Evolutionary conservation across 30 jellyfish, hydroid and myxozoan genomes (phyloP), one percentile per base, ranked within the genome.

Genomic region (Phacellophora camtschatica): DNA sequence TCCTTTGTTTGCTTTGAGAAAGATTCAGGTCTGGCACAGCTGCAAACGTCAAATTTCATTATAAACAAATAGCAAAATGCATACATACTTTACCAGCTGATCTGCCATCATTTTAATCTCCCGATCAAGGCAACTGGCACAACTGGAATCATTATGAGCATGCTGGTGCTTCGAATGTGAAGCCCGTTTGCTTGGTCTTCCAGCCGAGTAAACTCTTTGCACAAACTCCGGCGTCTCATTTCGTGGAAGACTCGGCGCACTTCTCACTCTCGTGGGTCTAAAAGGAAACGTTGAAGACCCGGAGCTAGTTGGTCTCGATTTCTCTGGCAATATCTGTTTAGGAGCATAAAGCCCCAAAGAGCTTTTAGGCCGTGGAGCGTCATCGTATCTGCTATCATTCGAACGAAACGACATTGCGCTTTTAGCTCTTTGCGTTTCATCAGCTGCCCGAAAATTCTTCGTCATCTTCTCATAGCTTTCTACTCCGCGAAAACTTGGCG

Each of bases 61-160:
- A 8, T 33, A 36, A 11, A n/a, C n/a, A 41, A 3, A 4, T 0
- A 19, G 29, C 24, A 8, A 43, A 24, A 28, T 5, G 4, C 72
- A 5, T 27, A 45, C 93, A 9, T 41, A 84, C 95, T 43, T 71
- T 23, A 66, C 83, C 18, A 84, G 32, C 35, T 71, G 56, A 5
- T 54, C 82, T 3, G 86, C 86, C 77, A 84, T 70, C 19, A 32
- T 11, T 28, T 65, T 48, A 39, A 84, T 59, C 48, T 63, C 88
- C 11, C 53, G 42, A 3, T 71, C 88, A 18, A 56, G 74, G 31
- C 95, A 84, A 11, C 75, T 46, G 5, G 28, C 15, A 48, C 95
- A 71, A n/a, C 34, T 71, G 8, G 88, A 22, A 4, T 62, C 84
- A 28, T 23, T 48, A 43, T 66, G 83, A 31, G 24, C 54, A 55